phyloP scores from a whole-genome alignment of 2,888 invertebrate genomes.

The Oligia strigilis region DNA sequence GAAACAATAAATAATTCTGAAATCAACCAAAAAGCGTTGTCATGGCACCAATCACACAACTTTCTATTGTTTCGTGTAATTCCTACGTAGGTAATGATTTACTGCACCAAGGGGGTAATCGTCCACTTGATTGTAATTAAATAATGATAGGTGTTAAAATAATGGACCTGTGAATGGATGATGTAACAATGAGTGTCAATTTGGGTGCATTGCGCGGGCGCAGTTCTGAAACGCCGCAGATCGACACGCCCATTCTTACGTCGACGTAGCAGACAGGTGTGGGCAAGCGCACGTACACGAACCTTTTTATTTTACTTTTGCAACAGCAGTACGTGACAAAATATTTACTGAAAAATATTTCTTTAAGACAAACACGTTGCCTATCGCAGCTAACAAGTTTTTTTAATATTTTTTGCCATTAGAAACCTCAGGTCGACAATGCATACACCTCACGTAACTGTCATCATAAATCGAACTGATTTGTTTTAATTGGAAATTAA shows the following conservation, averaged over 20 bases:
- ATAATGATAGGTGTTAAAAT: constrained; percentile 77
- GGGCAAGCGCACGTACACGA: constrained; percentile 50
- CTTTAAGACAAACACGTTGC: constrained; percentile 19
- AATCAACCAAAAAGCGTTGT: constrained; percentile 63
- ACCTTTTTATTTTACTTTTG: constrained; percentile 56
- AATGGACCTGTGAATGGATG: constrained; percentile 78
- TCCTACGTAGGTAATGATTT: constrained; percentile 67
- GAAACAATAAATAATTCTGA: constrained; percentile 60
- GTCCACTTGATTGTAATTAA: constrained; percentile 71
- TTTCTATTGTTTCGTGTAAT: constrained; percentile 70
- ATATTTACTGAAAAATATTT: constrained; percentile 38
- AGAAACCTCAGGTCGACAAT: constrained; percentile 19
- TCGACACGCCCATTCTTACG: constrained; percentile 67
- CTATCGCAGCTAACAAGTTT: constrained; percentile 2
- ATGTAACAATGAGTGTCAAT: constrained; percentile 78
- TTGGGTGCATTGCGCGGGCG: constrained; percentile 59
- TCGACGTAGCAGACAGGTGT: constrained; percentile 68
- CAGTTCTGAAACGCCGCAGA: constrained; percentile 47
- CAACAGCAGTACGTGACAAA: constrained; percentile 56
- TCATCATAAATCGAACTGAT: constrained; percentile 11
- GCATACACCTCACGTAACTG: constrained; percentile 10
- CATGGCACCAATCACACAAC: constrained; percentile 62
- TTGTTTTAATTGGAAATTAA: constrained; percentile 40
- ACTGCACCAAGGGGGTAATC: constrained; percentile 67
- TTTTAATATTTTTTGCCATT: not conserved